Conservation (phyloP, 2,797 vertebrate genomes). For the Sebastes jordani region DNA sequence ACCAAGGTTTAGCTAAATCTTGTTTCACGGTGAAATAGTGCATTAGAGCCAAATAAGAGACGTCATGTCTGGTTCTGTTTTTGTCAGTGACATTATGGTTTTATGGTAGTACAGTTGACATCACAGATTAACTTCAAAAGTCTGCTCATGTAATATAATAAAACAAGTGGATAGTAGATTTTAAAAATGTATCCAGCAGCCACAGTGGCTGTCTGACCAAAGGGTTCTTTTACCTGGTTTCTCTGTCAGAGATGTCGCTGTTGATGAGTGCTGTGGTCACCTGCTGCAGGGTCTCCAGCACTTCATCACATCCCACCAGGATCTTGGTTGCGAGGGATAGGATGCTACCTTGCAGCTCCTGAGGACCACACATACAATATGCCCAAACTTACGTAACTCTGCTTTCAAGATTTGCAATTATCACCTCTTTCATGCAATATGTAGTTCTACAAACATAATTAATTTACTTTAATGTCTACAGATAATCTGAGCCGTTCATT, state of each 20-base stretch:
- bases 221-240: conserved; percentile 86
- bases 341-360: conserved; percentile 97
- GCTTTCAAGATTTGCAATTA: conserved; percentile 37
- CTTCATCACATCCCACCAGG: conserved; percentile 96
- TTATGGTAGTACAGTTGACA: conserved; percentile 13
- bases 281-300: conserved; percentile 96
- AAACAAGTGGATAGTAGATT: background rate
- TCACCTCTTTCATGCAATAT: conserved; percentile 5
- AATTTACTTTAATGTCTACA: background rate
- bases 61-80: background rate
- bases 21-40: conserved; percentile 18
- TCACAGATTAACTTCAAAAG: conserved; percentile 3
- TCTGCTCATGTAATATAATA: background rate
- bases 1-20: conserved; percentile 27
- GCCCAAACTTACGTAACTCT: conserved; percentile 77
- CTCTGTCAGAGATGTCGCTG: conserved; percentile 91
- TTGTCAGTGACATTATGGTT: background rate
- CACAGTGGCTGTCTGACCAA: background rate
- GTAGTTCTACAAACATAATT: background rate
- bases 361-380: conserved; percentile 62
- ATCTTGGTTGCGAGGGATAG: conserved; percentile 95
- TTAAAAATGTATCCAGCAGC: background rate
- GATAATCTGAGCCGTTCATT: background rate
- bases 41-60: conserved; percentile 1
- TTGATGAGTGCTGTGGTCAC: conserved; percentile 97